These are phyloP conservation scores for Murina feae DNA, from an alignment of 2,113 vertebrate genomes.

Conservation along the genomic window DNA sequence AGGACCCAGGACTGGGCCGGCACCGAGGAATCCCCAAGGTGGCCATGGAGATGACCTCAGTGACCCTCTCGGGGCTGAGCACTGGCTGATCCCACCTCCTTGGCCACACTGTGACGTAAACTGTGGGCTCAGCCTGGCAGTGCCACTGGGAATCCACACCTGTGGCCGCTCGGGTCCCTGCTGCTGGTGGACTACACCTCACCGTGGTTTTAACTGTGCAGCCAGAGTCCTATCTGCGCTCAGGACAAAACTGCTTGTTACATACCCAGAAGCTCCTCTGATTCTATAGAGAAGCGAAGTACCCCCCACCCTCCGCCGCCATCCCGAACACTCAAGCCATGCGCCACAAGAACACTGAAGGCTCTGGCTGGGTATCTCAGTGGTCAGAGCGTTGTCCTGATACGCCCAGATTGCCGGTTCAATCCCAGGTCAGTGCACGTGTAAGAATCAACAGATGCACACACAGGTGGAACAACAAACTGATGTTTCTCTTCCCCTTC, in stretches of 20 bases:
- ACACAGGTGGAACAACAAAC: neutral
- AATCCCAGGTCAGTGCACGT: neutral
- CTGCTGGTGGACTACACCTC: neutral
- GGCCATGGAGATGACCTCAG: neutral
- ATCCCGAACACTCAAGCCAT: neutral
- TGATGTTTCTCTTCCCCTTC: neutral
- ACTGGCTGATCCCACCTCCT: neutral
- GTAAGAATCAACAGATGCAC: neutral
- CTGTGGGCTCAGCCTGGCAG: rapidly evolving
- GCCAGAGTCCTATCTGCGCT: neutral
- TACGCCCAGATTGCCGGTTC: neutral
- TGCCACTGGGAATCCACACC: neutral
- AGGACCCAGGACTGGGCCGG: neutral
- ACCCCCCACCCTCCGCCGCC: neutral
- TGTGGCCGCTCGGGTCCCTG: neutral
- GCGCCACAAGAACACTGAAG: neutral
- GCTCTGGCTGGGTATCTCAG: neutral
- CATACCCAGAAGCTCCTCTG: neutral
- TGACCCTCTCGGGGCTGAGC: neutral
- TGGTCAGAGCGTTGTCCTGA: neutral
- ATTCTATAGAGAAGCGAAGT: neutral
- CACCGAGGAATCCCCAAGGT: neutral
- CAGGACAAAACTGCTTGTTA: neutral
- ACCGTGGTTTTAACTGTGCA: rapidly evolving
- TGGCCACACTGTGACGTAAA: neutral